Conservation (phyloP, 2,113 vertebrate species). For the Cacatua alba region DNA sequence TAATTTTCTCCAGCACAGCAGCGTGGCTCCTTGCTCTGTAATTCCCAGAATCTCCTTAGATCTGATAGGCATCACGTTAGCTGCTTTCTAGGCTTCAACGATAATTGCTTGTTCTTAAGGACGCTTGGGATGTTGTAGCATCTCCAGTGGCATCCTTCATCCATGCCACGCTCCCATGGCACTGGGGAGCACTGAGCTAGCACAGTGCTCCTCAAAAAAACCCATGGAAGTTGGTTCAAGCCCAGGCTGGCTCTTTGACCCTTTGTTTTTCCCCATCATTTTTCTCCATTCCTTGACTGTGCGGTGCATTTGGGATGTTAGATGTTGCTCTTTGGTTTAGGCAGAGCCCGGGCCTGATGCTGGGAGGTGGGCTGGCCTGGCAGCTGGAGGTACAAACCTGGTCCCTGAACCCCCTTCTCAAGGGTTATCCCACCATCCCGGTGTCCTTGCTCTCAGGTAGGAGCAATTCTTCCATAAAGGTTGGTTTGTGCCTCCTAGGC, state of each 20-base stretch:
- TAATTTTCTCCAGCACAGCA: constrained; percentile 18
- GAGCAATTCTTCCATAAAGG: fast-evolving
- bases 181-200: fast-evolving
- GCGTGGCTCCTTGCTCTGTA: not conserved
- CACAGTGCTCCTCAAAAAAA: not conserved
- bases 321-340: not conserved
- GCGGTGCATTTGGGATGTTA: fast-evolving
- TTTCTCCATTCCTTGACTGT: not conserved
- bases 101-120: not conserved
- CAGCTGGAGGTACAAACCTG: not conserved
- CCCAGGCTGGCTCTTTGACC: not conserved
- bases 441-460: not conserved
- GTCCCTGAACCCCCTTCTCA: not conserved
- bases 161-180: fast-evolving
- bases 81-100: not conserved
- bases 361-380: not conserved
- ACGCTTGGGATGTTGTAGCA: not conserved
- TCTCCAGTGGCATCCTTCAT: not conserved
- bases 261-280: not conserved
- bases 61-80: not conserved
- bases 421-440: not conserved
- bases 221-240: fast-evolving
- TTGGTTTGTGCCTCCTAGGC: not conserved
- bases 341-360: not conserved
- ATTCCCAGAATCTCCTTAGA: constrained; percentile 57